Evolutionary conservation across 2,888 invertebrate genomes (phyloP), one percentile per base, ranked within the genome.

Genomic region (Criorhina ranunculi): DNA sequence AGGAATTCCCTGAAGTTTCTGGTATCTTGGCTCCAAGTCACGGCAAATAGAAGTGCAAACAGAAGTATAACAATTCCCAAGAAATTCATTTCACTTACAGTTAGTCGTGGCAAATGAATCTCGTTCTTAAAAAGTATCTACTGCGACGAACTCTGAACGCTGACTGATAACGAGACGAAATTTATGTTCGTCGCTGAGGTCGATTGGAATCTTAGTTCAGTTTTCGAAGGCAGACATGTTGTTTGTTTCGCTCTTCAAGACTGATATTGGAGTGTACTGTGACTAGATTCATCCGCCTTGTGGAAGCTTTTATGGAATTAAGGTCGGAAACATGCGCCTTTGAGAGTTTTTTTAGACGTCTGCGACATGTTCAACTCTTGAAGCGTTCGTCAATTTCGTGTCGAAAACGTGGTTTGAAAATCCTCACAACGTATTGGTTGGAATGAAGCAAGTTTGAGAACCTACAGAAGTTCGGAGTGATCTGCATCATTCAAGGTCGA

Each of bases 1-100:
- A 81, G 60, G 3, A 64, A 81, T 37, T 53, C 12, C 33, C 12
- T 62, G n/a, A 60, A 81, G 8, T 19, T 9, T 24, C 73, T 29
- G 5, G n/a, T 40, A 8, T 81, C 80, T 33, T 75, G 69, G 3
- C 62, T 11, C 4, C 19, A 33, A 4, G 24, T 12, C 11, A n/a
- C 1, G 1, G 46, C 6, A 19, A 31, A 12, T 8, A 51, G 11
- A 33, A 79, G 29, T 17, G 40, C 2, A 15, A 73, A 8, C 0
- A 53, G 0, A 42, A 57, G 0, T 4, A 70, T 0, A 9, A 2
- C 9, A 0, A 9, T 49, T 8, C 9, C 17, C 8, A 24, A 5
- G 8, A 37, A 29, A 40, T 29, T 37, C 70, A 70, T 70, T 46
- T 46, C 12, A 59, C 40, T 60, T 29, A 60, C 57, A 17, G 17